A percentile compares a stretch with the other conserved stretches of the same genome.
These are phyloP conservation scores for Hydrophis major DNA, from an alignment of 2,797 vertebrate genomes.

Conservation along the genomic window DNA sequence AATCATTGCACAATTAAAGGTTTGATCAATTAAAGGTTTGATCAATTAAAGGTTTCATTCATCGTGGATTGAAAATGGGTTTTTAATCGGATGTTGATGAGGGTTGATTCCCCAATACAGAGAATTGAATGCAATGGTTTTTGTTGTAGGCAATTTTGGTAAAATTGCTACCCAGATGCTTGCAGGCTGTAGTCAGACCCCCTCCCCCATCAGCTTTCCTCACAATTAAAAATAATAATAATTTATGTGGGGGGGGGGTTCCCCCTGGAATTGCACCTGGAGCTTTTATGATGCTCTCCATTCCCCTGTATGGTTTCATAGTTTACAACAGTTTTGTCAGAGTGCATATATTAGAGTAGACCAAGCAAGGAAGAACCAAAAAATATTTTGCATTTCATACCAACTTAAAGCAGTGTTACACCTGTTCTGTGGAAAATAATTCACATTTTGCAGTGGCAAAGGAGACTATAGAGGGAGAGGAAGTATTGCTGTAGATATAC, in stretches of 20 bases:
- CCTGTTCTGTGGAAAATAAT: background rate
- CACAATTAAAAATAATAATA: background rate
- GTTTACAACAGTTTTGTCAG: background rate
- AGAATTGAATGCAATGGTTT: background rate
- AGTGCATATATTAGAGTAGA: background rate
- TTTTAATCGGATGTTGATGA: constrained; percentile 32
- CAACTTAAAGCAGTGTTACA: background rate
- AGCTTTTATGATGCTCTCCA: background rate
- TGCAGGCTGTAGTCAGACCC: background rate
- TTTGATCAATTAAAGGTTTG: constrained; percentile 8
- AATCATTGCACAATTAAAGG: background rate
- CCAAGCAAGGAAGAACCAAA: background rate
- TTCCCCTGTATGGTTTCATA: background rate
- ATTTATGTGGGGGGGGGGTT: background rate
- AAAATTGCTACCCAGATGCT: background rate
- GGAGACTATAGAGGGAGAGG: background rate
- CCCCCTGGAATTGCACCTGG: background rate
- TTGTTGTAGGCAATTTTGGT: background rate
- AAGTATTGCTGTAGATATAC: background rate
- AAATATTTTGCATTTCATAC: background rate
- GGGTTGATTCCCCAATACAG: background rate
- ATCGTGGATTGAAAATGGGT: constrained; percentile 29
- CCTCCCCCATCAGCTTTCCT: rapidly evolving
- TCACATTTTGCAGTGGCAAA: background rate
- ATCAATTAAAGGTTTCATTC: constrained; percentile 17